Evolutionary conservation across 2,797 vertebrate species (phyloP), one percentile per base, ranked within the genome.

Genomic region (Scolopax rusticola): DNA sequence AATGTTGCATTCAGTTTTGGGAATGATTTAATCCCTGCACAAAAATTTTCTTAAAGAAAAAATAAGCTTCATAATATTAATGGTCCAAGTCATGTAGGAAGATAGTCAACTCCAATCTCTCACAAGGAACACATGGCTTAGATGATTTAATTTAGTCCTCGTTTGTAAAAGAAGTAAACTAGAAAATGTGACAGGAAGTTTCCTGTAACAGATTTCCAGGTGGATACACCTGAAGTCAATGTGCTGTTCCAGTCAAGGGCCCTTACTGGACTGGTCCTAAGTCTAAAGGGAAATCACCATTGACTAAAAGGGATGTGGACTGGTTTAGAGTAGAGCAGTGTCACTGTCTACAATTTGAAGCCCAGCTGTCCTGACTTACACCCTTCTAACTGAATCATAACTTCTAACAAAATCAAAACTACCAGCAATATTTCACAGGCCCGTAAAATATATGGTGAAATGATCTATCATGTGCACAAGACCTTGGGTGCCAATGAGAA

Each of bases 161-260:
- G 32, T 68, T 68, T 64, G 33, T n/a, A 63, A 53, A 84, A 50
- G 9, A 41, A 43, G 40, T 71, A 20, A 41, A 15, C 70, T n/a
- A 82, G 21, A 89, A 65, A 80, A 18, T 25, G n/a, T 54, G 47
- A 63, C 18, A 82, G 33, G n/a, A 40, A 17, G 6, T 61, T 78
- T 84, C 57, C 50, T 30, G 0, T 4, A 41, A 65, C 12, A 50
- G 56, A 79, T 74, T 82, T 84, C 0, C 0, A 87, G 40, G 28
- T 36, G n/a, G 32, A 56, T 48, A 50, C 12, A 65, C 27, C 23
- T 61, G 38, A 86, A 86, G 18, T 38, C 38, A 48, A 17, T 8
- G 19, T 9, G 68, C 30, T 38, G 17, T 48, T 74, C n/a, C 69
- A 53, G 41, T 15, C 50, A 41, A 51, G 33, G 30, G 53, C 18